Evolutionary conservation across 2,888 invertebrate species (phyloP), one percentile per base, ranked within the genome.

Genomic region (Stramonita haemastoma): DNA sequence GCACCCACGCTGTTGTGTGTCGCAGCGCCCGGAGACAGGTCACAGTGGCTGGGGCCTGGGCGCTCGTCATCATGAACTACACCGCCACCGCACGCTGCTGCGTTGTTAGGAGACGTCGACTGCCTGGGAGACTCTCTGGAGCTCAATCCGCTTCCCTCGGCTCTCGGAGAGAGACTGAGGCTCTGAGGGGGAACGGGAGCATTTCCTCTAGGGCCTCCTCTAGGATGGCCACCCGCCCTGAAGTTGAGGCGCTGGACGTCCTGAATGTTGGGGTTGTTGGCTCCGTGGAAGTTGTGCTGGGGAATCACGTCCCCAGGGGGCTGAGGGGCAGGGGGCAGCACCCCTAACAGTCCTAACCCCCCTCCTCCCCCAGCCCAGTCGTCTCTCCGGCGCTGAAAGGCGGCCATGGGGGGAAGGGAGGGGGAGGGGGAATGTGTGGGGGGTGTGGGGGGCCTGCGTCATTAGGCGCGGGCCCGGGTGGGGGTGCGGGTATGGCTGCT

Each of bases 151-250:
- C 85, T 56, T 15, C 29, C 57, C 26, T 29, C 4, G 29, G 11
- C 8, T 13, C 46, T 17, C 1, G 85, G 57, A 11, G 85, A 29
- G 5, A 85, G 15, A 85, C 26, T 22, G 88, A 87, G 19, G 87
- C 90, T 57, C 57, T 84, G 66, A 77, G 34, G 46, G 66, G 81
- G 84, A 36, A 36, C 46, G 79, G 46, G 19, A 77, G 87, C 32
- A 84, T 46, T 19, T 89, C 91, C 86, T 92, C 91, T 29, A 88
- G 87, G 70, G 90, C 86, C 84, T 91, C 46, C 93, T 92, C 79
- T 90, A 92, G 46, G 91, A 90, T 70, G 91, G 90, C n/a, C 89
- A 90, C 22, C 91, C 92, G 26, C 60, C 22, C 46, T 34, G 56
- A 73, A 29, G 22, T 85, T 85, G 29, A 85, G 85, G 5, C 85